Conservation (phyloP, 2,113 vertebrate species). For the Podiceps cristatus region DNA sequence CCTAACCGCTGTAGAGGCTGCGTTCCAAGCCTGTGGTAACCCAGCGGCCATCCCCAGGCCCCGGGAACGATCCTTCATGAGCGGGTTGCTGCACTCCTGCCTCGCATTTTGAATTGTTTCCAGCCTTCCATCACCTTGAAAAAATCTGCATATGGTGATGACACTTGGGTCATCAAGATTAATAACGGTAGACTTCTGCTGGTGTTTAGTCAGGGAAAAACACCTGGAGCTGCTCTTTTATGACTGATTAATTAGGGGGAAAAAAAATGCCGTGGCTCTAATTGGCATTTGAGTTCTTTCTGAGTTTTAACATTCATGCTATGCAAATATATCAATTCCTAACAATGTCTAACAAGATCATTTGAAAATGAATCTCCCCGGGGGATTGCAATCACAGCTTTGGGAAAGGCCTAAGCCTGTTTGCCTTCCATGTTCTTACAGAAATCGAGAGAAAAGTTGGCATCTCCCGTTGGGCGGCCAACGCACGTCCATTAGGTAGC, state of each 20-base stretch:
- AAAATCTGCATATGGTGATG: background rate
- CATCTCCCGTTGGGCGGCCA: fast-evolving
- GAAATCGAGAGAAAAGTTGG: background rate
- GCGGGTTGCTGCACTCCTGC: fast-evolving
- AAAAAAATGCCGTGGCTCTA: background rate
- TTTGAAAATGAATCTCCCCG: conserved; percentile 62
- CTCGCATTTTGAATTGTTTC: fast-evolving
- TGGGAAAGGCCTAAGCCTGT: background rate
- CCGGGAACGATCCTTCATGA: fast-evolving
- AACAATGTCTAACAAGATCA: conserved; percentile 74
- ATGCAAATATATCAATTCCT: conserved; percentile 68
- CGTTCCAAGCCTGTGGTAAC: fast-evolving
- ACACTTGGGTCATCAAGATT: conserved; percentile 22
- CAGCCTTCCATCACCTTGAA: background rate
- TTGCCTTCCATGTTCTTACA: background rate
- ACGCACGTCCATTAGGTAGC: background rate
- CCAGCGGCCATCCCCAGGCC: background rate
- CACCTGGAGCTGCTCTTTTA: conserved; percentile 66
- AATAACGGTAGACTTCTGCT: background rate
- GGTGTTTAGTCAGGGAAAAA: background rate
- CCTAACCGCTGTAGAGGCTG: fast-evolving
- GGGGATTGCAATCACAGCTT: conserved; percentile 35
- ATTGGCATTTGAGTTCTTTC: conserved; percentile 61
- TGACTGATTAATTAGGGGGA: conserved; percentile 72
- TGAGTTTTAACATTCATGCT: conserved; percentile 71